Percentiles rank a stretch among this genome's conserved stretches.
These are phyloP conservation scores for Tortricodes alternella DNA, from an alignment of 2,888 invertebrate species.

Conservation along the genomic window DNA sequence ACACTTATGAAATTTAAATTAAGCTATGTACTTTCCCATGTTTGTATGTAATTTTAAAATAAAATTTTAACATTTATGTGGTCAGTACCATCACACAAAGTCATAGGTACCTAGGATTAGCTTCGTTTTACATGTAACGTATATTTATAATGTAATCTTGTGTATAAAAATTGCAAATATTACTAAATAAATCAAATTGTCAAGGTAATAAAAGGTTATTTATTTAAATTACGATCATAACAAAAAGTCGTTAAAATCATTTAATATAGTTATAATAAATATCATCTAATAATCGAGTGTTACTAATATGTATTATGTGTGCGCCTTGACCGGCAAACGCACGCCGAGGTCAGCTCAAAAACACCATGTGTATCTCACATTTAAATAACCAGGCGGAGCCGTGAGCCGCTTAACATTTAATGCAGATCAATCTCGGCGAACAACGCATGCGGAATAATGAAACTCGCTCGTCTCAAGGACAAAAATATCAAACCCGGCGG, in stretches of 20 bases:
- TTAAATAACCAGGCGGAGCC: neutral
- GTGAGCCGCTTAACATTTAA: neutral
- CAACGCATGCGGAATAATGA: neutral
- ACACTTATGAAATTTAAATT: conserved; percentile 15
- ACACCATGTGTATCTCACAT: neutral
- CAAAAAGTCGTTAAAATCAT: neutral
- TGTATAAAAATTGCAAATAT: neutral
- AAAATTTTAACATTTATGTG: conserved; percentile 14
- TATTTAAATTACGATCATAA: neutral
- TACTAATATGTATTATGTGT: neutral
- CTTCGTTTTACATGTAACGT: neutral
- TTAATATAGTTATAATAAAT: neutral
- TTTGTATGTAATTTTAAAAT: conserved; percentile 14
- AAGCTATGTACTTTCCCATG: conserved; percentile 17
- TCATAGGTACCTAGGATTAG: conserved; percentile 9
- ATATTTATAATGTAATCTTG: neutral
- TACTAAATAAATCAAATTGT: conserved; percentile 8
- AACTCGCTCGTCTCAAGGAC: neutral
- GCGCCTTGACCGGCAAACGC: conserved; percentile 2
- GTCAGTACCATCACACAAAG: conserved; percentile 23
- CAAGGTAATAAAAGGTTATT: neutral
- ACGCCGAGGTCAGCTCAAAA: neutral
- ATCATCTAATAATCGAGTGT: neutral
- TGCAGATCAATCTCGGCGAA: neutral
- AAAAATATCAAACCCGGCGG: neutral